Evolutionary conservation across 2,888 invertebrate genomes (phyloP), one percentile per base, ranked within the genome.

Genomic region (Chymomyza amoena): DNA sequence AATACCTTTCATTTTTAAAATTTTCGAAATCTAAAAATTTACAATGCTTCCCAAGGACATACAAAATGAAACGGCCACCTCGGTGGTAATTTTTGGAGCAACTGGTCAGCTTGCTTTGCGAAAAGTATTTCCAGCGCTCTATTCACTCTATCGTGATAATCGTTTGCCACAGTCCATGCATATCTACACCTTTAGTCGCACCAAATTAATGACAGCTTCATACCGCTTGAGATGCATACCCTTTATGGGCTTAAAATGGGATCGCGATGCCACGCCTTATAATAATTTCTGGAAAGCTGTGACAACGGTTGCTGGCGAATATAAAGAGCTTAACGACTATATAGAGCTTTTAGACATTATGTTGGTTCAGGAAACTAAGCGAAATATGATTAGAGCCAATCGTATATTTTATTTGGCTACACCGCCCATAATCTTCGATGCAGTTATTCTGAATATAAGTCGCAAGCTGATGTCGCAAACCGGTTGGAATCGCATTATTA

Each of bases 241-340:
- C 0, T 73, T 72, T 15, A 84, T 87, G 78, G 60, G 56, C 0
- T 50, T 87, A n/a, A 70, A 73, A 54, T 75, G 62, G 54, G 20
- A 71, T 0, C 77, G 75, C 1, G 88, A 85, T 52, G 71, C 61
- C 0, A 28, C 52, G 4, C 80, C 78, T 54, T 84, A 81, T 65
- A 84, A 81, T 18, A 76, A 68, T 63, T 85, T 85, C 50, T 85
- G 84, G 84, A 66, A 66, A 15, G 77, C 66, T 61, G 88, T 85
- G 16, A 69, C 70, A 4, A 74, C 80, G 36, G 50, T 66, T 1
- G 64, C 60, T 18, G 84, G 84, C 18, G 63, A 64, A 1, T 85
- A 85, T 25, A 73, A 76, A 15, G 72, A 70, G 18, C 7, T 69
- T 0, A 45, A 72, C 15, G 77, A 88, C 16, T 88, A 69, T 20